Percentiles rank a stretch among this genome's conserved stretches.
Conservation (phyloP, 2,113 vertebrate genomes). For the Vireo altiloquus region DNA sequence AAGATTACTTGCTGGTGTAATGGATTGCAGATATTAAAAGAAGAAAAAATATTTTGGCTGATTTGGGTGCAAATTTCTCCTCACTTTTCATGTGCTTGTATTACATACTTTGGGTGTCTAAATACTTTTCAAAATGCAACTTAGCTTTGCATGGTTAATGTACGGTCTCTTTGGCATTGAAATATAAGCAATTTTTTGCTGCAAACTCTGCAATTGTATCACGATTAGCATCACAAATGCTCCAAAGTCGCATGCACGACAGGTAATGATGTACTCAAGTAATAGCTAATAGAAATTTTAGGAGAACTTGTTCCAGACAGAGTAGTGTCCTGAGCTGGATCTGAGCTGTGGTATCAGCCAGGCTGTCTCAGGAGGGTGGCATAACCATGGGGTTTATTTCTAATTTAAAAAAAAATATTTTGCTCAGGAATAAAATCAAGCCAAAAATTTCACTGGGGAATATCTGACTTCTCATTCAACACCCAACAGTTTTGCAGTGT, state of each 20-base stretch:
- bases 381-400: background rate
- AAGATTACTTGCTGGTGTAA: background rate
- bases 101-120: background rate
- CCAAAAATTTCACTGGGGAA: background rate
- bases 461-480: background rate
- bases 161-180: background rate
- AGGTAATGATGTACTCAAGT: background rate
- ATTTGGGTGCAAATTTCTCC: background rate
- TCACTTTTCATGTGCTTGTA: background rate
- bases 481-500: background rate
- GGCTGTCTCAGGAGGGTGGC: background rate
- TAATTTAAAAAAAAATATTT: background rate
- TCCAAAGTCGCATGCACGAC: background rate
- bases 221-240: background rate
- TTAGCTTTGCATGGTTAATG: background rate
- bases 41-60: background rate
- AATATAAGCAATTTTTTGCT: background rate
- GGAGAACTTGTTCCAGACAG: background rate
- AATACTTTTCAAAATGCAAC: background rate
- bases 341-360: background rate
- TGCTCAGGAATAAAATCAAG: background rate
- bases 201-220: background rate
- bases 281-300: background rate
- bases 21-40: background rate
- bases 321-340: background rate